These are phyloP conservation scores for Entomyzon cyanotis DNA, from an alignment of 2,113 vertebrate genomes.

Conservation along the genomic window DNA sequence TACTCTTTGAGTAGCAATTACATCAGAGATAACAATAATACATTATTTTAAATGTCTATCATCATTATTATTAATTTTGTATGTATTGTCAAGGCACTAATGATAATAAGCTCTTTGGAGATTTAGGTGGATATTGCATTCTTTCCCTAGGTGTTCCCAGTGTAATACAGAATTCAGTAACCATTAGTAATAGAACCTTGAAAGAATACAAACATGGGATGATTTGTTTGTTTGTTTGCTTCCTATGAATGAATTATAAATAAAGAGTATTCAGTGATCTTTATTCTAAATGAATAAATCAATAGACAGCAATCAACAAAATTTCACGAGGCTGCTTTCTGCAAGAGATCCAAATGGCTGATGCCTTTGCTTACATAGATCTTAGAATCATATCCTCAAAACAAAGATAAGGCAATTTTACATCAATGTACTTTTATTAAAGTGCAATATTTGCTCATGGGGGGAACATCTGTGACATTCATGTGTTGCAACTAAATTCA, in stretches of 20 bases:
- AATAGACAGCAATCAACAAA: background rate
- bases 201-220: background rate
- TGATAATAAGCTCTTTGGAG: constrained; percentile 21
- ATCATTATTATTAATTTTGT: constrained; percentile 42
- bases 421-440: background rate
- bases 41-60: constrained; percentile 19
- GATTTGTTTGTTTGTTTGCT: background rate
- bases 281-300: background rate
- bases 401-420: background rate
- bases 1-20: constrained; percentile 23
- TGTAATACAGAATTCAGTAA: background rate
- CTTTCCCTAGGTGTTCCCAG: background rate
- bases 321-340: background rate
- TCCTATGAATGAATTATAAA: background rate
- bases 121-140: constrained; percentile 20
- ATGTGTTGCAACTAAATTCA: background rate
- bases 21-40: background rate
- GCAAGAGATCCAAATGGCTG: background rate
- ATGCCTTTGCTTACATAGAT: background rate
- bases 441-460: background rate
- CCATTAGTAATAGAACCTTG: background rate
- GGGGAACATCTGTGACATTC: background rate
- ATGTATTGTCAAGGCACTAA: background rate
- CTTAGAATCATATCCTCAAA: background rate
- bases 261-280: background rate